phyloP scores from a whole-genome alignment of 2,888 invertebrate species.

The Conistra vaccinii region DNA sequence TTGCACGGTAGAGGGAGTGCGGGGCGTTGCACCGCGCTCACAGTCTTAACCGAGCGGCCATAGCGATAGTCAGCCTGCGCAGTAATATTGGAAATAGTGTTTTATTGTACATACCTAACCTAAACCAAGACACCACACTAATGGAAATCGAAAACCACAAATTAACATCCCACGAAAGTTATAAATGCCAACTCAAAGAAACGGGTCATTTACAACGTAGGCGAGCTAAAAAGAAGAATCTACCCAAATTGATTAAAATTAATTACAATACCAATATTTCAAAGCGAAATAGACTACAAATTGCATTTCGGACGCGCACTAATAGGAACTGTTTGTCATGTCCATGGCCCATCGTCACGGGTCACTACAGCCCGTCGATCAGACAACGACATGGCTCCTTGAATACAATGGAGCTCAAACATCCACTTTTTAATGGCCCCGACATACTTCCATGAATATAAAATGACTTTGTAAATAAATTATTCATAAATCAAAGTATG shows the following conservation, averaged over 20 bases:
- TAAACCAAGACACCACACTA: too few relatives aligned
- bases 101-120: too few relatives aligned
- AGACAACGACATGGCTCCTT: constrained; percentile 64
- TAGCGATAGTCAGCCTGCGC: too few relatives aligned
- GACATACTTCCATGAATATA: constrained; percentile 70
- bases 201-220: neutral
- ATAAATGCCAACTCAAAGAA: neutral
- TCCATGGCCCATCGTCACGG: constrained; percentile 67
- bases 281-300: constrained; percentile 62
- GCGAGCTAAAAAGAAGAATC: neutral
- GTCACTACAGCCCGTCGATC: constrained; percentile 72
- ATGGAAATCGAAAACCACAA: neutral
- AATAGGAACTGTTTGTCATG: constrained; percentile 64
- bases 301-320: constrained; percentile 59
- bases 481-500: constrained; percentile 63
- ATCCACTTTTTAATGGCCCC: constrained; percentile 70
- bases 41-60: too few relatives aligned
- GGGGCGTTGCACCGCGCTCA: too few relatives aligned
- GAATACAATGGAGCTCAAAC: constrained; percentile 69
- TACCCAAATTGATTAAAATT: constrained; percentile 5
- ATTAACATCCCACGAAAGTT: constrained; percentile 4
- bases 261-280: constrained; percentile 62
- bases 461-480: constrained; percentile 64
- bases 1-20: too few relatives aligned
- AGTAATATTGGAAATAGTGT: too few relatives aligned